Evolutionary conservation across 92 coral and sea anemone species (phyloP), one percentile per base, ranked within the genome.

Genomic region (Montipora capitata): DNA sequence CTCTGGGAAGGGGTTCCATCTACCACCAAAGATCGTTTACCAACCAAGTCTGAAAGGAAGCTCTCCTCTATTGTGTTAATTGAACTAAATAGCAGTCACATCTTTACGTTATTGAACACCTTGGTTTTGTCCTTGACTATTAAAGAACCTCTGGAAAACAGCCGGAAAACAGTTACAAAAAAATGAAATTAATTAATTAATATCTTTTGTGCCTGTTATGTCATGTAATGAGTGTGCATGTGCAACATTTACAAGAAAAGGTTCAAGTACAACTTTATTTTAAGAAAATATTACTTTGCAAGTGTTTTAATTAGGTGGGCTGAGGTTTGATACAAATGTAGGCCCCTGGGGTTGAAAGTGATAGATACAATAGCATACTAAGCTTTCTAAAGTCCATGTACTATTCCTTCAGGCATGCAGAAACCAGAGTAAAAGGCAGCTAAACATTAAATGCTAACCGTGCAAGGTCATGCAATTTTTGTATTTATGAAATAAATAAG

Each of bases 1-100:
- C n/a, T 56, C 62, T 56, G 62, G 62, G 62, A 56, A 56, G 62
- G 61, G 62, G 62, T 56, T 10, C 62, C 62, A 56, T 56, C 62
- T 56, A 10, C 13, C 62, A 6, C 62, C 62, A 56, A 56, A 10
- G 62, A 56, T 56, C 12, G 62, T 6, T 56, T 56, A 56, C 62
- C 62, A 56, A 56, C 62, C 62, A 56, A 7, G 62, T 56, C 62
- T 56, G 62, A 56, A 56, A 56, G 62, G 13, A 56, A 56, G 62
- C 62, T 56, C 17, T 56, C 62, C 62, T 56, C 0, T 56, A 56
- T 56, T 56, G 62, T 56, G 62, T 56, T 3, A 10, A 56, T 56
- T 56, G 4, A 56, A 56, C 11, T 56, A 56, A 56, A 56, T 56
- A 56, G n/a, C 62, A 56, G 62, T 56, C 62, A 13, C 0, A 0